Base-by-base conservation (phyloP, 1,140 invertebrate genomes). In the Leptonema lineaticorne region DNA sequence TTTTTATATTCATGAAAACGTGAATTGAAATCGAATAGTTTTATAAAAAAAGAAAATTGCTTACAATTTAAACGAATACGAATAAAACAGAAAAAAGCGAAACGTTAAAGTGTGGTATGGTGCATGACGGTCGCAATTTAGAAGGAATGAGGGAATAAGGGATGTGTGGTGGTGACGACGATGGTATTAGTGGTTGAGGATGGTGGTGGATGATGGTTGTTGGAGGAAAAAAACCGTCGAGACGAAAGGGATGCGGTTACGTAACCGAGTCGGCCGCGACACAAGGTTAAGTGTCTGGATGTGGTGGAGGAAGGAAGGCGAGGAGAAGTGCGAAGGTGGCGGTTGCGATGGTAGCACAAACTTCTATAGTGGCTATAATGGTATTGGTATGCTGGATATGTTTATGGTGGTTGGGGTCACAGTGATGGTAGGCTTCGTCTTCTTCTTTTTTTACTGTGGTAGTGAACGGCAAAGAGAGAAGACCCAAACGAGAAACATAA, bases 401-500 rank as follows among this genome's bases (percentile, higher is more conserved):
- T 6, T 18, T 2, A 20, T 20, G 46, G 46, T 41, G 46, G 20
- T n/a, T n/a, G n/a, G n/a, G n/a, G n/a, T n/a, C n/a, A n/a, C n/a
- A n/a, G n/a, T n/a, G n/a, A n/a, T 48, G 46, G n/a, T 16, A 48
- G n/a, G 18, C n/a, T n/a, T n/a, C n/a, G n/a, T n/a, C n/a, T n/a
- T n/a, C n/a, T n/a, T n/a, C n/a, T n/a, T n/a, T n/a, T n/a, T n/a
- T n/a, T n/a, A n/a, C n/a, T n/a, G n/a, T 48, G 46, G 24, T 7
- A 22, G 8, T 14, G n/a, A 6, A 27, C 22, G 27, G 27, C n/a
- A 27, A 8, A 22, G 28, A 22, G 65, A 41, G 18, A 24, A 41
- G 30, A 16, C 20, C 27, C 28, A 45, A 59, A 59, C 30, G 56
- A 67, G 65, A 58, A 45, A 67, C 65, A 67, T 67, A 67, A 67